Percentiles rank a stretch among this genome's conserved stretches.
These are phyloP conservation scores for Cheilosia grossa DNA, from an alignment of 2,888 invertebrate genomes.

Conservation along the genomic window DNA sequence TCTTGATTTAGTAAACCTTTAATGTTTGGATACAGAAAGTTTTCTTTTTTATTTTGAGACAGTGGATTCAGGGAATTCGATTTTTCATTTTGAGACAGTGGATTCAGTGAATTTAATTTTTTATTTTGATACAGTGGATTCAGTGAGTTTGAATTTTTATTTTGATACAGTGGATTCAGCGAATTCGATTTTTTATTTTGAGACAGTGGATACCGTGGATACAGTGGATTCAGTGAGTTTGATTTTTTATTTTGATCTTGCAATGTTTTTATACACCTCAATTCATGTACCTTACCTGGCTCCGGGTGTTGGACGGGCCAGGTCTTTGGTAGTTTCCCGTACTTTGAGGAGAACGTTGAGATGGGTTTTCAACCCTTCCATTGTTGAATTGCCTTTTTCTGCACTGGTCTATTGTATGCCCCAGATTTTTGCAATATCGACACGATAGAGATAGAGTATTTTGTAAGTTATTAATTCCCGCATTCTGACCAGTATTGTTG, in stretches of 20 bases:
- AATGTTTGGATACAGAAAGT: neutral
- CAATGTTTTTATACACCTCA: slow-evolving; percentile 13
- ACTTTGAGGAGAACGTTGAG: neutral
- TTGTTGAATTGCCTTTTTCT: slow-evolving; percentile 11
- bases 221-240: neutral
- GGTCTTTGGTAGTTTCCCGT: too few relatives aligned
- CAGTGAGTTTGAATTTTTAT: too few relatives aligned
- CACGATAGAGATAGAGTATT: neutral
- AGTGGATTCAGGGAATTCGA: neutral
- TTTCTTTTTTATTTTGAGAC: neutral
- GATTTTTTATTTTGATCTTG: neutral
- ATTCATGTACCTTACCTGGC: slow-evolving; percentile 5
- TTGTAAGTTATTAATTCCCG: neutral
- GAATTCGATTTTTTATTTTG: neutral
- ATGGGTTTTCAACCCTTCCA: too few relatives aligned
- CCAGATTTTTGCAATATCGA: slow-evolving; percentile 23
- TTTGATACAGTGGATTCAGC: too few relatives aligned
- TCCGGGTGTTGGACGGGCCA: neutral
- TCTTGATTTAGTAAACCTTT: neutral
- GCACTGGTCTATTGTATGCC: slow-evolving; percentile 15
- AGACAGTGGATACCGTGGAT: neutral
- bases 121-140: neutral
- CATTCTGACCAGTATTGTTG: neutral
- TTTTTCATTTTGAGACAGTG: slow-evolving; percentile 1
- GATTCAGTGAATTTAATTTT: neutral